Evolutionary conservation across 2,797 vertebrate genomes (phyloP).

Genomic region (Acomys russatus): DNA sequence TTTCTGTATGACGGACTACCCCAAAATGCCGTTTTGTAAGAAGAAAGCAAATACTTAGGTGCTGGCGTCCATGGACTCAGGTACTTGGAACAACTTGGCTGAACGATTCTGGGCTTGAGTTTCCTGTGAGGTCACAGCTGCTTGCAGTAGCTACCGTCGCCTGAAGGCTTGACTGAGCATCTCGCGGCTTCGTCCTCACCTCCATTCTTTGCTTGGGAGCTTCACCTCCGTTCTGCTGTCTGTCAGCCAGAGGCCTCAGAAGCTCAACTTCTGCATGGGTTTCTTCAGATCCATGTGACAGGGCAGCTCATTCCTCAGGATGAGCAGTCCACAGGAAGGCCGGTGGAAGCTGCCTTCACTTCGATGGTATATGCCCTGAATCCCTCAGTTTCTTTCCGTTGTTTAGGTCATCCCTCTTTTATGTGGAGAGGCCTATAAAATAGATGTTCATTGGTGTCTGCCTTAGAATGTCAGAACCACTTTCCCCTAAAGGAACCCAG

Average conservation of each 20-base stretch:
- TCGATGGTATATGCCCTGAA: background rate
- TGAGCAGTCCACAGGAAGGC: background rate
- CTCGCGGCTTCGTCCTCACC: background rate
- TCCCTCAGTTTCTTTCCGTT: background rate
- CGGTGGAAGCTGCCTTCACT: background rate
- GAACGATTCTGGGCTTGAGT: background rate
- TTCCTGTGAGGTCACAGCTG: background rate
- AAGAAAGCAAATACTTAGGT: background rate
- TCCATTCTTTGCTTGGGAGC: background rate
- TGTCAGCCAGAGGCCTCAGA: background rate
- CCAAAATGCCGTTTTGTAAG: background rate
- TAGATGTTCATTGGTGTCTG: background rate
- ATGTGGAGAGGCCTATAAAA: background rate
- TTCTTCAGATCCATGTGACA: background rate
- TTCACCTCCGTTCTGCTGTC: background rate
- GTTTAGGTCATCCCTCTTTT: background rate
- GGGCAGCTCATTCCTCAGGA: background rate
- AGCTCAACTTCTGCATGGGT: background rate
- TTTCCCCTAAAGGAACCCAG: background rate
- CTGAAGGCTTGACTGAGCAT: background rate
- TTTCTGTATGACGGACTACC: background rate
- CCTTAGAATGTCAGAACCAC: background rate
- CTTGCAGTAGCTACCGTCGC: background rate
- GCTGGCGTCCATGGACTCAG: background rate
- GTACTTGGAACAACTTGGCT: background rate